Evolutionary conservation across 1,140 invertebrate genomes (phyloP).

Genomic region (Panagrolaimus sp.): DNA sequence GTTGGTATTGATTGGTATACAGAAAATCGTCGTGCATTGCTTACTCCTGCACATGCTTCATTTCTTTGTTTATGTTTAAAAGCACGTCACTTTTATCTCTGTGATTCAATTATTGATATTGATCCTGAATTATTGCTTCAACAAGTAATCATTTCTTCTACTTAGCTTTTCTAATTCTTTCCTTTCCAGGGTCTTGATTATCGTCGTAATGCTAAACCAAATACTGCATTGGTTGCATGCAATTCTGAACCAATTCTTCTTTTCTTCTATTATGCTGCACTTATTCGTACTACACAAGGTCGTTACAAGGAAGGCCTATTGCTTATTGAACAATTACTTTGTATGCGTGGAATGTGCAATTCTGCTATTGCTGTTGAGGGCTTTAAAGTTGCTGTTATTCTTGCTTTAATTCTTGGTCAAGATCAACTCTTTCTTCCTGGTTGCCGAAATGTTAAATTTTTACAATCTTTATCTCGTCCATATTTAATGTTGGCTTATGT

Average conservation of each 20-base stretch:
- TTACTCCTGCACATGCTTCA: not conserved
- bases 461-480: not conserved
- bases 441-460: not conserved
- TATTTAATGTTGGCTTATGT: not conserved
- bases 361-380: not conserved
- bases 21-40: not conserved
- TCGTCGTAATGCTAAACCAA: not conserved
- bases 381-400: not conserved
- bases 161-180: not conserved
- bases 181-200: constrained; percentile 6
- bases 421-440: constrained; percentile 1
- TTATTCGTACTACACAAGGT: not conserved
- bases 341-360: not conserved
- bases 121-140: constrained; percentile 1
- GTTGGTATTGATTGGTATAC: not conserved
- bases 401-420: not conserved
- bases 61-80: not conserved
- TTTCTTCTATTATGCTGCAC: constrained; percentile 5
- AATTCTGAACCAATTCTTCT: not conserved
- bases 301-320: not conserved
- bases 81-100: not conserved
- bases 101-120: not conserved
- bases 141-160: not conserved
- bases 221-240: not conserved
- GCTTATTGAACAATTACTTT: not conserved